Conservation (phyloP, 2,113 vertebrate genomes). For the Ictalurus punctatus region DNA sequence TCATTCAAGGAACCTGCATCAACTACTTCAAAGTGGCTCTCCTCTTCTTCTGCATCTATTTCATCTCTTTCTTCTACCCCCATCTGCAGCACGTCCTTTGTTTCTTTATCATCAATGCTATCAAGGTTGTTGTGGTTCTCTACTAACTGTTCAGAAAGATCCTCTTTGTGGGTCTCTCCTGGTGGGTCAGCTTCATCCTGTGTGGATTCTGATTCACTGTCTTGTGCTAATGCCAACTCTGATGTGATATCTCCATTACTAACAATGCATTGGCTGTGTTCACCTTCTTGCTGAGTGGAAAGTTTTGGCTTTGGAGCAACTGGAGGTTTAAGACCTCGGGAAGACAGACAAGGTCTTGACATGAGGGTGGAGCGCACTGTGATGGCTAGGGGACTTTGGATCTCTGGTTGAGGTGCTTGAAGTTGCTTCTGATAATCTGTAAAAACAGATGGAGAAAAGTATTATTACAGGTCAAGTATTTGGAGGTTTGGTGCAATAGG, state of each 20-base stretch:
- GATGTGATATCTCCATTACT: slow-evolving; percentile 80
- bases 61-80: slow-evolving; percentile 43
- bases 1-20: slow-evolving; percentile 65
- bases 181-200: slow-evolving; percentile 59
- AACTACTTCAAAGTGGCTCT: slow-evolving; percentile 57
- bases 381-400: slow-evolving; percentile 76
- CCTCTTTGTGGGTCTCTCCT: slow-evolving; percentile 52
- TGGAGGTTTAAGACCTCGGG: slow-evolving; percentile 85
- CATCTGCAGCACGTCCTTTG: slow-evolving; percentile 10
- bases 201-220: slow-evolving; percentile 64
- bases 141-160: slow-evolving; percentile 57
- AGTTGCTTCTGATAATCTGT: slow-evolving; percentile 86
- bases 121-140: slow-evolving; percentile 44
- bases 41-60: slow-evolving; percentile 21
- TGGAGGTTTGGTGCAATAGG: not conserved
- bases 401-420: slow-evolving; percentile 84
- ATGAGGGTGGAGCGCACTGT: slow-evolving; percentile 82
- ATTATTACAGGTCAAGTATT: not conserved
- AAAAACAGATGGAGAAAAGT: slow-evolving; percentile 46
- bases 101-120: slow-evolving; percentile 19
- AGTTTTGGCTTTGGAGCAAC: slow-evolving; percentile 88
- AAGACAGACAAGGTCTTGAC: slow-evolving; percentile 74
- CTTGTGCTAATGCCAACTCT: slow-evolving; percentile 63
- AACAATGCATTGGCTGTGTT: slow-evolving; percentile 70
- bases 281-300: slow-evolving; percentile 65